Percentiles rank a stretch among this genome's conserved stretches.
Conservation (phyloP, 53 echinoderm and acorn worm species). For the Zoroaster sp. region DNA sequence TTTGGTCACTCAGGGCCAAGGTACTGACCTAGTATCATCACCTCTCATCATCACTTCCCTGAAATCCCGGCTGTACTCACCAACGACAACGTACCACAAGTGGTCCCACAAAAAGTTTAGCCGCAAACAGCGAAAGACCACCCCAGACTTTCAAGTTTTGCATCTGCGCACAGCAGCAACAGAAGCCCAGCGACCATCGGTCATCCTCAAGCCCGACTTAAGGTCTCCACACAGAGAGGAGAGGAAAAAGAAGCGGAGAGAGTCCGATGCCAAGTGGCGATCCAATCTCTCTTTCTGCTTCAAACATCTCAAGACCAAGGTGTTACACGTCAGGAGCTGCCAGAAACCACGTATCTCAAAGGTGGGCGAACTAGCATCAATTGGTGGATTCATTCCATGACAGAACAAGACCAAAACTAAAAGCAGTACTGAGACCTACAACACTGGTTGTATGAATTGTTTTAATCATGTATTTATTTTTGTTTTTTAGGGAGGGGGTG, state of each 20-base stretch:
- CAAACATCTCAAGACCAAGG: constrained; percentile 61
- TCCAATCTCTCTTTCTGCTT: constrained; percentile 78
- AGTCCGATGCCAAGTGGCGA: constrained; percentile 85
- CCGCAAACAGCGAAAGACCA: not conserved
- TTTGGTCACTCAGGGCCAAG: not conserved
- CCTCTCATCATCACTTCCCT: not conserved
- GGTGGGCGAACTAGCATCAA: not conserved
- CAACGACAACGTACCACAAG: not conserved
- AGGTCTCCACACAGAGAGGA: constrained; percentile 8
- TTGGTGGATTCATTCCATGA: not conserved
- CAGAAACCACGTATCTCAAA: constrained; percentile 60
- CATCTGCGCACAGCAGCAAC: not conserved
- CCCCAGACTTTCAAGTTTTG: not conserved
- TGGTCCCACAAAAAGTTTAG: constrained; percentile 39
- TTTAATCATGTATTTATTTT: no score
- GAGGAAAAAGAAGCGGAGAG: constrained; percentile 62
- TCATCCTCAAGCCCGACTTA: not conserved
- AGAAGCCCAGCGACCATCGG: not conserved
- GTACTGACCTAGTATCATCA: not conserved
- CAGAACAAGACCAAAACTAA: no score
- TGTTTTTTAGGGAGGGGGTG: no score
- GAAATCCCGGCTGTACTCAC: not conserved
- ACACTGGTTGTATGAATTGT: no score
- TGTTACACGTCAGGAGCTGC: constrained; percentile 5
- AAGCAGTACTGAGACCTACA: no score